Evolutionary conservation across 2,797 vertebrate species (phyloP).

Genomic region (Monodelphis domestica): DNA sequence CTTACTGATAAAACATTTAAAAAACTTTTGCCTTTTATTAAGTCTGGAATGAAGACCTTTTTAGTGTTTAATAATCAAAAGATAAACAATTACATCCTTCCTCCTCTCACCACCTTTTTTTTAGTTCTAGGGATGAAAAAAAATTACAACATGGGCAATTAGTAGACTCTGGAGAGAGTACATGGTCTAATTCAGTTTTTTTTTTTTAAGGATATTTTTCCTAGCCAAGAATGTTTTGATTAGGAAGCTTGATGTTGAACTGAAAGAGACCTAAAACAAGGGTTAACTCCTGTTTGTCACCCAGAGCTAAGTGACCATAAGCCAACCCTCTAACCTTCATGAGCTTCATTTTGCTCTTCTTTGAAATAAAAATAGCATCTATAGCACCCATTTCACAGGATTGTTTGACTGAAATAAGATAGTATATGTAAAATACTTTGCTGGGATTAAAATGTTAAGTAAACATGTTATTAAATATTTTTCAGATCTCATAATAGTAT

Average conservation of each 20-base stretch:
- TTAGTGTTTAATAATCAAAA: not conserved
- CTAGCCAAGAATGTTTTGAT: not conserved
- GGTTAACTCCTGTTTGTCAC: not conserved
- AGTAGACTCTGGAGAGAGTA: not conserved
- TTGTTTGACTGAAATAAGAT: not conserved
- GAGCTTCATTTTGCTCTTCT: not conserved
- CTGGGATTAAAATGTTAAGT: no score
- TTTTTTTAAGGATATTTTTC: not conserved
- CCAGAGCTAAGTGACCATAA: not conserved
- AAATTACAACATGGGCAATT: not conserved
- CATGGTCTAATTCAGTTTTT: not conserved
- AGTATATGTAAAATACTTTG: not conserved
- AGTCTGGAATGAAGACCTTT: not conserved
- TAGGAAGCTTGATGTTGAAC: not conserved
- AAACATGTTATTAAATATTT: conserved; percentile 55
- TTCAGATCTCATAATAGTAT: conserved; percentile 68
- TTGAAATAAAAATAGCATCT: not conserved
- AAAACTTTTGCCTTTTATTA: not conserved
- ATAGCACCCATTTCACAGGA: not conserved
- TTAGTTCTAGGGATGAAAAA: not conserved
- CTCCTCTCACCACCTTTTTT: not conserved
- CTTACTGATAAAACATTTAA: not conserved
- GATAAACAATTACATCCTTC: not conserved
- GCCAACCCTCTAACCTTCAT: not conserved
- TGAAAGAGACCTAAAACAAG: not conserved